Evolutionary conservation across 2,888 invertebrate species (phyloP).

Genomic region (Fabriciana adippe): DNA sequence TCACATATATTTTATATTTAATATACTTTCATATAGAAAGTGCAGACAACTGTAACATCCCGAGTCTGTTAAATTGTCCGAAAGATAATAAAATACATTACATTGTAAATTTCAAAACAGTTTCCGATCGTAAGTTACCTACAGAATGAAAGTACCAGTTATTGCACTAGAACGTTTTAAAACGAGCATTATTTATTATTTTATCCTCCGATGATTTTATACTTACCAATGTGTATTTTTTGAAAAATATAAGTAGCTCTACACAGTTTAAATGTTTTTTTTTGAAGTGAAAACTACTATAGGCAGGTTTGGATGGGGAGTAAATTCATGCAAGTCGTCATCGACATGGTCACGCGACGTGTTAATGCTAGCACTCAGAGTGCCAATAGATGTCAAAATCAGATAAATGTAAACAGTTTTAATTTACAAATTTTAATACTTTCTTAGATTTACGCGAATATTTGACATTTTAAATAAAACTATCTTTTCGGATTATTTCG

Average conservation of each 20-base stretch:
- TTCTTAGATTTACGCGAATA: no score
- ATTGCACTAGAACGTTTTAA: constrained; percentile 3
- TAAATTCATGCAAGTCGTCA: no score
- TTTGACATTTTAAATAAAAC: no score
- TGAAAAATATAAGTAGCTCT: neutral
- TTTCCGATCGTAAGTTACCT: constrained; percentile 21
- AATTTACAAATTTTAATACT: no score
- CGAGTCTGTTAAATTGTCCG: constrained; percentile 9
- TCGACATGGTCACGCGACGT: no score
- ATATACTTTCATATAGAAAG: neutral
- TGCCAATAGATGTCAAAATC: no score
- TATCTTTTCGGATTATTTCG: no score
- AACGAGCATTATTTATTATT: constrained; percentile 2
- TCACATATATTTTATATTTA: neutral
- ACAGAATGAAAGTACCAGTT: constrained; percentile 13
- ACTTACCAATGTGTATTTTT: neutral
- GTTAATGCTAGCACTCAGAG: no score
- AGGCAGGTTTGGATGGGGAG: no score
- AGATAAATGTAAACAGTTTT: no score
- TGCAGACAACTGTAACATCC: neutral
- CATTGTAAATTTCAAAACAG: constrained; percentile 12
- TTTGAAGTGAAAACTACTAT: no score
- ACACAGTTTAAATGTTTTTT: no score
- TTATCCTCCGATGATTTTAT: neutral
- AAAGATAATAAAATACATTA: constrained; percentile 14